Percentiles rank a stretch among this genome's conserved stretches.
phyloP scores from a whole-genome alignment of 2,888 invertebrate genomes.

The Drosophila atripex region DNA sequence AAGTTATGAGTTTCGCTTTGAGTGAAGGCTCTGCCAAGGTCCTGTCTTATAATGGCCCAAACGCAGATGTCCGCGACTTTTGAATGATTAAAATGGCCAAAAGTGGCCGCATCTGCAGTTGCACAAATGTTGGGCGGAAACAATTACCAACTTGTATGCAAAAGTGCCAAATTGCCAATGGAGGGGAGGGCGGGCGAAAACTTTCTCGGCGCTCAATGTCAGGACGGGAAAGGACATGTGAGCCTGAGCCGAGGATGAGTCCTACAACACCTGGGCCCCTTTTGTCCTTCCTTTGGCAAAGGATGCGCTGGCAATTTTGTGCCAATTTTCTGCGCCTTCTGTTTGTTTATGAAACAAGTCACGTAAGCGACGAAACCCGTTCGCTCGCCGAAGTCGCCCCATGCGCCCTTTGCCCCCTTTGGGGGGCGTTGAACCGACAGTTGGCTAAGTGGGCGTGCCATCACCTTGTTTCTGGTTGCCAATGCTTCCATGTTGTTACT shows the following conservation, averaged over 20 bases:
- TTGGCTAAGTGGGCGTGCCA: conserved; percentile 71
- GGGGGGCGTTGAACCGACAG: conserved; percentile 72
- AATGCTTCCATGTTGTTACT: conserved; percentile 9
- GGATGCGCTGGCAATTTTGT: conserved; percentile 72
- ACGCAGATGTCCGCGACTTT: conserved; percentile 64
- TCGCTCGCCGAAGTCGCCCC: conserved; percentile 9
- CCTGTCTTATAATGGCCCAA: conserved; percentile 21
- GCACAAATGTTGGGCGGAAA: conserved; percentile 68
- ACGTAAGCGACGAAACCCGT: conserved; percentile 65
- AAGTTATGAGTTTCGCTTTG: conserved; percentile 78
- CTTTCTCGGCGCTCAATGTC: conserved; percentile 67
- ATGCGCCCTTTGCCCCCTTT: conserved; percentile 37
- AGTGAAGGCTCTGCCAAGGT: conserved; percentile 23
- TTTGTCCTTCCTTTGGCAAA: conserved; percentile 40
- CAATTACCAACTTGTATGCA: conserved; percentile 77
- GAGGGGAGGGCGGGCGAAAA: conserved; percentile 45
- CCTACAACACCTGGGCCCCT: conserved; percentile 8
- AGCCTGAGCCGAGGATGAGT: conserved; percentile 18
- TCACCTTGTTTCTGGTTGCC: conserved; percentile 55
- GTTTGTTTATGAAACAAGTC: conserved; percentile 78
- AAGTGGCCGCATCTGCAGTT: conserved; percentile 50
- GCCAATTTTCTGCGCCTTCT: conserved; percentile 69
- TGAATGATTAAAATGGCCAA: conserved; percentile 69
- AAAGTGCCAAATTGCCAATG: conserved; percentile 67
- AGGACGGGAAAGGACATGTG: conserved; percentile 34